Conservation (phyloP, 1,140 invertebrate species). For the Pseudomyrmex sp. region DNA sequence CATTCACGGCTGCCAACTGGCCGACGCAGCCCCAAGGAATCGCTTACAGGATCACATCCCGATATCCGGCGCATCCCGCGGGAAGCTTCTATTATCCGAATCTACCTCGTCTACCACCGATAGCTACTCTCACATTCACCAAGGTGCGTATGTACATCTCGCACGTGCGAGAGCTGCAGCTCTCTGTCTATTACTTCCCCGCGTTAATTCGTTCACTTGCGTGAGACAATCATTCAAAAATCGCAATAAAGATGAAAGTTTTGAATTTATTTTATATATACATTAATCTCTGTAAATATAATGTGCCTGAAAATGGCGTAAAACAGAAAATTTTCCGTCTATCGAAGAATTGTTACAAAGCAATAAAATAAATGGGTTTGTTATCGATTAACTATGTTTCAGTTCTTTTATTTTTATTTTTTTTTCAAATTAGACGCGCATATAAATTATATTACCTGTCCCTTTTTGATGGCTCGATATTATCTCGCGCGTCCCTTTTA, state of each 20-base stretch:
- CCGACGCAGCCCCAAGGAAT: slow-evolving; percentile 95
- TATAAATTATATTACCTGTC: background rate
- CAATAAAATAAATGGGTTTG: background rate
- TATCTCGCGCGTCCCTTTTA: slow-evolving; percentile 28
- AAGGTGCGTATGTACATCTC: slow-evolving; percentile 87
- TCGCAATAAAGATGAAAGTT: background rate
- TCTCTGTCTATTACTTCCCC: background rate
- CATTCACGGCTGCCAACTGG: slow-evolving; percentile 98
- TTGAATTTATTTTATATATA: background rate
- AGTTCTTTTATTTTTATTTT: background rate
- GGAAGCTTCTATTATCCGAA: slow-evolving; percentile 98
- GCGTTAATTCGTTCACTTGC: background rate
- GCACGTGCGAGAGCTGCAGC: background rate
- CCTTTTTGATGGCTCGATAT: slow-evolving; percentile 2
- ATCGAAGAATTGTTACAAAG: background rate
- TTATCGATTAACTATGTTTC: background rate
- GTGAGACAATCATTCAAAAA: slow-evolving; percentile 9
- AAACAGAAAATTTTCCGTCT: background rate
- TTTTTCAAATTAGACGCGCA: background rate
- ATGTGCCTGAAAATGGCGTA: background rate
- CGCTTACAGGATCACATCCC: slow-evolving; percentile 95
- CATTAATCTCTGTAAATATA: background rate
- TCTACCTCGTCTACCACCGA: slow-evolving; percentile 93
- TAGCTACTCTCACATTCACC: slow-evolving; percentile 95
- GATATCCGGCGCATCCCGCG: slow-evolving; percentile 95